phyloP scores from a whole-genome alignment of 2,888 invertebrate genomes.

The Philaethria dido region DNA sequence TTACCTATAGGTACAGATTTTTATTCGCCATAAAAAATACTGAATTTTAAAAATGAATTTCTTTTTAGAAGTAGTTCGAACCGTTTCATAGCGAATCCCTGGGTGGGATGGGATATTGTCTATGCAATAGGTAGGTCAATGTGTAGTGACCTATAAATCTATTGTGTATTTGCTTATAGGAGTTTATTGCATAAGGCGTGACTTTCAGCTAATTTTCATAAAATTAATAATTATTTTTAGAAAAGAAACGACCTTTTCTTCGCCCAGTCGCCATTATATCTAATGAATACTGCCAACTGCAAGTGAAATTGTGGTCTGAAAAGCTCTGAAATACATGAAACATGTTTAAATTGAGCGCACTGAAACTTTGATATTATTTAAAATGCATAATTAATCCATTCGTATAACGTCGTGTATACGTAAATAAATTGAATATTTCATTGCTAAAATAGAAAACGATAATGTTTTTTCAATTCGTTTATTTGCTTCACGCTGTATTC shows the following conservation, averaged over 20 bases:
- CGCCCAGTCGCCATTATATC: not conserved
- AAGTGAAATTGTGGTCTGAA: not conserved
- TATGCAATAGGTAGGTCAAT: not conserved
- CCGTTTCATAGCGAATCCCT: no score
- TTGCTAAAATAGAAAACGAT: no score
- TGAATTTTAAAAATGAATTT: no score
- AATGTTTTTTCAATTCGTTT: no score
- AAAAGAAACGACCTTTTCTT: not conserved
- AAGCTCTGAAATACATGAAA: not conserved
- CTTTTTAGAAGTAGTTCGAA: no score
- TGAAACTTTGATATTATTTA: not conserved
- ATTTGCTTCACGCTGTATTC: no score
- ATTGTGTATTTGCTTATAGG: not conserved
- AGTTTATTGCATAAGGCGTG: not conserved
- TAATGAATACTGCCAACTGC: conserved; percentile 4
- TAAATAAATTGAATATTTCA: no score
- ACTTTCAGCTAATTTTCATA: not conserved
- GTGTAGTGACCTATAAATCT: not conserved
- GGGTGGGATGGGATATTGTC: no score
- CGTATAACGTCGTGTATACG: no score
- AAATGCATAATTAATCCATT: not conserved
- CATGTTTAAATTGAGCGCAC: conserved; percentile 1
- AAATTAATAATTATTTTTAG: not conserved
- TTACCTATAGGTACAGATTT: no score
- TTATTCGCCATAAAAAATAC: no score